These are phyloP conservation scores for Chrysoperla carnea DNA, from an alignment of 1,140 invertebrate genomes.

Conservation along the genomic window DNA sequence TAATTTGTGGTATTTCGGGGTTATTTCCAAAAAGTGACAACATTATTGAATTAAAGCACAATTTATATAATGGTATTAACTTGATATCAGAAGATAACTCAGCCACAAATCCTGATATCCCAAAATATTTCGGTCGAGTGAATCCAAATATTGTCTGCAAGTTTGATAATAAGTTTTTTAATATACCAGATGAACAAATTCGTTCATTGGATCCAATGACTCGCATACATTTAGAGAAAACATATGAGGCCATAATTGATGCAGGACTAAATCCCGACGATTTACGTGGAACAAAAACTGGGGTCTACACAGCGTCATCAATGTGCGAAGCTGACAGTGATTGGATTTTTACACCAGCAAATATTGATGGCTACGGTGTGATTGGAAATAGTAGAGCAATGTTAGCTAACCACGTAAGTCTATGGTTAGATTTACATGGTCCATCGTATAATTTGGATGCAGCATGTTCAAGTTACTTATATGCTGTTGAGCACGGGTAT, in stretches of 20 bases:
- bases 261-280: constrained; percentile 41
- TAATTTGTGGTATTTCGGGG: constrained; percentile 41
- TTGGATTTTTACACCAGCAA: constrained; percentile 47
- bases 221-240: constrained; percentile 61
- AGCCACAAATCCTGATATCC: constrained; percentile 44
- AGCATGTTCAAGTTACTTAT: constrained; percentile 59
- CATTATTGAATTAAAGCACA: constrained; percentile 35
- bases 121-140: constrained; percentile 46
- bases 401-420: constrained; percentile 58
- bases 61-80: constrained; percentile 31
- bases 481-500: constrained; percentile 50
- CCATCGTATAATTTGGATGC: constrained; percentile 61
- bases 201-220: constrained; percentile 77
- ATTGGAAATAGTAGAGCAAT: constrained; percentile 34
- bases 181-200: constrained; percentile 60
- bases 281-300: constrained; percentile 29
- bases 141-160: constrained; percentile 57
- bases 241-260: constrained; percentile 75
- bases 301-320: constrained; percentile 48
- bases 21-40: constrained; percentile 40
- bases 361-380: constrained; percentile 72
- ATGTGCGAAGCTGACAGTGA: constrained; percentile 64
- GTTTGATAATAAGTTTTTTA: constrained; percentile 73
- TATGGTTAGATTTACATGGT: constrained; percentile 40
- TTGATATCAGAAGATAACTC: constrained; percentile 56